These are phyloP conservation scores for Hemibagrus guttatus DNA, from an alignment of 2,797 vertebrate genomes.

Conservation along the genomic window DNA sequence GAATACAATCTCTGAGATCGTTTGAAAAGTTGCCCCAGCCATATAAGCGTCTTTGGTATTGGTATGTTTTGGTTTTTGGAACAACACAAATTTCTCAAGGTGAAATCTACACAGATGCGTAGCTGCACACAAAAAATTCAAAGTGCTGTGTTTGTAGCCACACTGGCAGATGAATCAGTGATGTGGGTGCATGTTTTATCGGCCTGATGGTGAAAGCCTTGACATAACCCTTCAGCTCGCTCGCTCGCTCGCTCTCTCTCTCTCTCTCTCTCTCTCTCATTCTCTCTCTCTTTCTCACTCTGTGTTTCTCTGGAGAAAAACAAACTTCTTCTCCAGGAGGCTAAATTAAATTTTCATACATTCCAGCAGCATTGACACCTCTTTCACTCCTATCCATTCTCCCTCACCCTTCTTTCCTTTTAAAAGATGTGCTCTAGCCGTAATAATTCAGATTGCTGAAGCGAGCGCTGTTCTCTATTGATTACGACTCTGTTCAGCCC, in stretches of 20 bases:
- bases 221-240: conserved; percentile 39
- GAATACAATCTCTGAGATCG: not conserved
- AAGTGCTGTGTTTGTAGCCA: not conserved
- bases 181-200: not conserved
- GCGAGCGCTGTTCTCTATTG: conserved; percentile 36
- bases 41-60: too few species aligned
- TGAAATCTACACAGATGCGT: not conserved
- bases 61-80: not conserved
- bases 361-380: not conserved
- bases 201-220: conserved; percentile 20
- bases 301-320: conserved; percentile 30
- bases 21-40: not conserved
- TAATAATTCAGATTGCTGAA: conserved; percentile 46
- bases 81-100: not conserved
- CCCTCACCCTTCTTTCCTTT: conserved; percentile 1
- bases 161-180: conserved; percentile 14
- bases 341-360: conserved; percentile 46
- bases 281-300: not conserved
- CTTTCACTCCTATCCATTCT: conserved; percentile 6
- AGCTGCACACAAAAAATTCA: not conserved
- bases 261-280: not conserved
- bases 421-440: not conserved
- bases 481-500: conserved; percentile 34
- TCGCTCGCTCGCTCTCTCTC: not conserved
- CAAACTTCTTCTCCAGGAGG: conserved; percentile 31